Conservation (phyloP, 2,113 vertebrate species). For the western clawed frog (Xenopus tropicalis) region DNA sequence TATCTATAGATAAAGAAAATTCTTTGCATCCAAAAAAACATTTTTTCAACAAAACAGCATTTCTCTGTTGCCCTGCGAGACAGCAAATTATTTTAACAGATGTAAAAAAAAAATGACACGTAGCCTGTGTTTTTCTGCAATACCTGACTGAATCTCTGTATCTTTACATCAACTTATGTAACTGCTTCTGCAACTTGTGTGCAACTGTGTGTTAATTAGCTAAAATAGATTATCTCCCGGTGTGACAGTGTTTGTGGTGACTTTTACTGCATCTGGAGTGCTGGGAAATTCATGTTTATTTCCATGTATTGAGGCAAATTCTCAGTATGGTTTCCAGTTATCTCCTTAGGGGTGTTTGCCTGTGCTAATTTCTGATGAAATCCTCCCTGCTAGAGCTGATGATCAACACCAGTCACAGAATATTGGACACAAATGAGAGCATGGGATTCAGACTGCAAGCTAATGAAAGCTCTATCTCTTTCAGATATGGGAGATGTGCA, state of each 20-base stretch:
- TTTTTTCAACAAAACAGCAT: too few relatives aligned
- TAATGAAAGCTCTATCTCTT: constrained; percentile 74
- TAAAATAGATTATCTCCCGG: constrained; percentile 64
- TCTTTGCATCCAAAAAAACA: too few relatives aligned
- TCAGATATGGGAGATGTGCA: neutral
- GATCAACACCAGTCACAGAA: constrained; percentile 69
- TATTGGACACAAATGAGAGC: constrained; percentile 53
- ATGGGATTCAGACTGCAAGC: constrained; percentile 74
- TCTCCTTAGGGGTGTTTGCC: constrained; percentile 70
- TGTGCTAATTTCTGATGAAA: constrained; percentile 72
- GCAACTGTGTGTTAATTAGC: constrained; percentile 66
- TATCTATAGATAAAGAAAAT: too few relatives aligned
- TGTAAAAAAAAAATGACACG: too few relatives aligned
- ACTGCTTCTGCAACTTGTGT: constrained; percentile 35
- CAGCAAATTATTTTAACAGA: too few relatives aligned
- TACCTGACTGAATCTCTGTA: constrained; percentile 39
- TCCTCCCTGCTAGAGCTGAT: constrained; percentile 67
- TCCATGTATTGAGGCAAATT: constrained; percentile 68
- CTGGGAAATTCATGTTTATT: constrained; percentile 68
- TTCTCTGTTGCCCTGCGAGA: too few relatives aligned
- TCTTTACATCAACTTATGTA: constrained; percentile 58
- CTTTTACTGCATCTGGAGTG: constrained; percentile 54
- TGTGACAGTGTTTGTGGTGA: constrained; percentile 57
- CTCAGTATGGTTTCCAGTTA: constrained; percentile 74
- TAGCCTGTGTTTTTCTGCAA: neutral